Base-by-base conservation (phyloP, 2,888 invertebrate species). In the Ferdinandea cuprea region DNA sequence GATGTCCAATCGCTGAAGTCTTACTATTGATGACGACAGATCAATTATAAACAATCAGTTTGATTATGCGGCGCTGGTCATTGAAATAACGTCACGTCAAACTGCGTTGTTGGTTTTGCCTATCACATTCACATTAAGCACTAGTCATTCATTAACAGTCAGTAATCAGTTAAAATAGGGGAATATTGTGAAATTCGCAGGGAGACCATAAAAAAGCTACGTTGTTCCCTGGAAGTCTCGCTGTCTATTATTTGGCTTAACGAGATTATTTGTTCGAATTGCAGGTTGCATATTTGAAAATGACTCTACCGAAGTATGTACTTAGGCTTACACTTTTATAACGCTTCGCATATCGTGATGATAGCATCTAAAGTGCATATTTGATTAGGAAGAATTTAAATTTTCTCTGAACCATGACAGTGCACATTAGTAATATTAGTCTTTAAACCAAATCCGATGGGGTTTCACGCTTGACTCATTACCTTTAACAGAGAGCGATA, bases 1-100 rank as follows among this genome's bases (percentile, higher is more conserved):
- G 54, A 30, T 68, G 54, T 56, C 25, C 44, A 25, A 30, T 44
- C 28, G 11, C n/a, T n/a, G n/a, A 56, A 44, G 30, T 56, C 21
- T 40, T 7, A 6, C 52, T 11, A 6, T 13, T 59, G 44, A 28
- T 65, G 50, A 65, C 50, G 65, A 37, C 65, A 50, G 35, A 25
- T 6, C 68, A 68, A 68, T 68, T 68, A 44, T 54, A 44, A 37
- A 30, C 59, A 72, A 65, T 65, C 52, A 50, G 50, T 7, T 0
- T 40, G 52, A 40, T 17, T 50, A 61, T n/a, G n/a, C 19, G 17
- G 46, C 19, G 21, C 8, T 13, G 7, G 4, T 19, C 9, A 15
- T 37, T 15, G 9, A 6, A 48, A n/a, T 11, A 32, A n/a, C 44
- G 19, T 50, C 46, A 32, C 19, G 46, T 21, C 46, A 17, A 61